Base-by-base conservation (phyloP, 2,113 vertebrate species). In the Vimba vimba region DNA sequence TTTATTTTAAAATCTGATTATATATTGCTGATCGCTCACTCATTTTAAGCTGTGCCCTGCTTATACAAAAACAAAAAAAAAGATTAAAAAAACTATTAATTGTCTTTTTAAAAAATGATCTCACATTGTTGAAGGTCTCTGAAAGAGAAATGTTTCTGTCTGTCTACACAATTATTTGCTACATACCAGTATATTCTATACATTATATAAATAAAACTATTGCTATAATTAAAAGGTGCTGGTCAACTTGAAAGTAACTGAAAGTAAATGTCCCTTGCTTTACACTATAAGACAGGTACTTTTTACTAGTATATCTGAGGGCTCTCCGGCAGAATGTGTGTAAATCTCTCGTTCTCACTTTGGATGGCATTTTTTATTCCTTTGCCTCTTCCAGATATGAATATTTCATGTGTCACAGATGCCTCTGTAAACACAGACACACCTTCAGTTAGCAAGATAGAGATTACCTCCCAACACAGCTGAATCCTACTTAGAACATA, bases 331-430 rank as follows among this genome's bases (percentile, higher is more conserved):
- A 45, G 39, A 66, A 66, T 21, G 13, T 66, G 60, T 47, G 13
- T 64, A 80, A 27, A 81, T 82, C 39, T 81, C 23, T 86, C 52
- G 45, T 74, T 82, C 15, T 78, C 9, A 33, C 82, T 69, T 84
- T 68, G 15, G 79, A 88, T 84, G 74, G 17, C 84, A 85, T 79
- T 74, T 77, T 69, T 85, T 33, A 86, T 89, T 86, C 79, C 76
- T 83, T 57, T 81, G 66, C 76, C 68, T 88, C 66, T 86, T 88
- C 75, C 86, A 71, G 69, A 45, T 85, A 94, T 95, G 87, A 95
- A 95, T 95, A 94, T 95, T 95, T 94, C 52, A 95, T 94, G 55
- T 80, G 47, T 84, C 81, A 90, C 90, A 92, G 93, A 92, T 94
- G 93, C 91, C 88, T 91, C 88, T 57, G 92, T 93, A 93, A 94